These are phyloP conservation scores for Monoplex corrugatus DNA, from an alignment of 2,888 invertebrate species.

Conservation along the genomic window DNA sequence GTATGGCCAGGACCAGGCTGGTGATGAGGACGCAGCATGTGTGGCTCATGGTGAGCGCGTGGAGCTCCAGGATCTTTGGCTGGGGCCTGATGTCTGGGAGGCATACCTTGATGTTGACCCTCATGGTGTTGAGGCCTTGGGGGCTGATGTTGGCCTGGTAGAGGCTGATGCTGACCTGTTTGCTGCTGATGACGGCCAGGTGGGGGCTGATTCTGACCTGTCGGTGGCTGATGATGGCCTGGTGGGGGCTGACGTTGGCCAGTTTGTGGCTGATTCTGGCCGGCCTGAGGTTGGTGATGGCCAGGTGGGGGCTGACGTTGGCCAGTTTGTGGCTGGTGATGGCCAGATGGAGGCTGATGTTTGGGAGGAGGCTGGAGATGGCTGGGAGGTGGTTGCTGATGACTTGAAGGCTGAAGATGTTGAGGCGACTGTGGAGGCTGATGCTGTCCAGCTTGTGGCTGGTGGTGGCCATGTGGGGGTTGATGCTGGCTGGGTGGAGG, in stretches of 20 bases:
- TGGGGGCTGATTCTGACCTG: background rate
- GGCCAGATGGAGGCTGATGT: background rate
- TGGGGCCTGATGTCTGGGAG: background rate
- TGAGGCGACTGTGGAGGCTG: constrained; percentile 6
- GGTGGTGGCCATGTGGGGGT: background rate
- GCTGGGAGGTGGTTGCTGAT: background rate
- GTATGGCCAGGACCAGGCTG: background rate
- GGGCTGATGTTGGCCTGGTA: background rate
- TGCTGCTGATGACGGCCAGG: background rate
- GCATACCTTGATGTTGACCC: no score
- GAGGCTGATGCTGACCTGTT: no score
- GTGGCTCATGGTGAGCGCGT: background rate
- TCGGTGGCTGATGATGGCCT: background rate
- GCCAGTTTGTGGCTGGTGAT: background rate
- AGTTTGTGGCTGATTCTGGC: background rate
- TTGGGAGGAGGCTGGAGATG: constrained; percentile 18
- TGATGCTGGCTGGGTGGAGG: constrained; percentile 9
- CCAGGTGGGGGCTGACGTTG: background rate
- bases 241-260: background rate
- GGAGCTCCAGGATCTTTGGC: background rate
- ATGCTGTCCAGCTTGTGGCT: background rate
- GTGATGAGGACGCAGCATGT: background rate
- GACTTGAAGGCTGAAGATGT: background rate
- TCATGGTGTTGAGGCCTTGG: background rate
- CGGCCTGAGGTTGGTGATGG: background rate